Evolutionary conservation across 2,888 invertebrate genomes (phyloP).

Genomic region (Melanargia galathea): DNA sequence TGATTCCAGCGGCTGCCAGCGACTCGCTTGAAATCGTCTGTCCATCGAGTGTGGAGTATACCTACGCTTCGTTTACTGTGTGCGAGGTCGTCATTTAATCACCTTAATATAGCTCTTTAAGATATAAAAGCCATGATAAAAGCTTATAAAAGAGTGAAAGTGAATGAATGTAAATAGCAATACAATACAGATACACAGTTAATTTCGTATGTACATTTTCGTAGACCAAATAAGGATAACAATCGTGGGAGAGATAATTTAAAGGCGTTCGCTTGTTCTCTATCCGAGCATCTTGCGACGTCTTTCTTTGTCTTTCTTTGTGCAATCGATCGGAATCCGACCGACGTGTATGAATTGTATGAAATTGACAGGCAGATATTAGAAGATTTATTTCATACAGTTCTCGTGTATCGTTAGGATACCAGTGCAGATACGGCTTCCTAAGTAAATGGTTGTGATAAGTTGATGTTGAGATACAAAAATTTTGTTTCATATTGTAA

Average conservation of each 20-base stretch:
- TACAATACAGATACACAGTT: neutral
- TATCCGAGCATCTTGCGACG: conserved; percentile 6
- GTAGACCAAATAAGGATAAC: neutral
- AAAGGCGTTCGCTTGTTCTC: conserved; percentile 4
- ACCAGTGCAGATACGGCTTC: too few relatives aligned
- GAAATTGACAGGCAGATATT: neutral
- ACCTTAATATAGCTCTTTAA: too few relatives aligned
- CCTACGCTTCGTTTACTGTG: too few relatives aligned
- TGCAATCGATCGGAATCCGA: conserved; percentile 13
- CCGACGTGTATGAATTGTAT: conserved; percentile 12
- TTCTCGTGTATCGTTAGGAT: too few relatives aligned
- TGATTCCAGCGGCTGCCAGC: too few relatives aligned
- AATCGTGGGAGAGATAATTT: conserved; percentile 2
- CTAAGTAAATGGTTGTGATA: too few relatives aligned
- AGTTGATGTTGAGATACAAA: too few relatives aligned
- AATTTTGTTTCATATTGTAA: too few relatives aligned
- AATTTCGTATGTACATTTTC: neutral
- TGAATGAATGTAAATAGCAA: neutral
- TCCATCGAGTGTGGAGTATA: too few relatives aligned
- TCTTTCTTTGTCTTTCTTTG: conserved; percentile 17
- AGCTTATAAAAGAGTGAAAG: neutral
- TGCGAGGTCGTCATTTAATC: too few relatives aligned
- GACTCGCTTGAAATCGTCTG: too few relatives aligned
- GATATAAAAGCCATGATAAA: too few relatives aligned
- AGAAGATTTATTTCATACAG: conserved; percentile 7